These are phyloP conservation scores for Chinchilla lanigera DNA, from an alignment of 2,113 vertebrate genomes.

Conservation along the genomic window DNA sequence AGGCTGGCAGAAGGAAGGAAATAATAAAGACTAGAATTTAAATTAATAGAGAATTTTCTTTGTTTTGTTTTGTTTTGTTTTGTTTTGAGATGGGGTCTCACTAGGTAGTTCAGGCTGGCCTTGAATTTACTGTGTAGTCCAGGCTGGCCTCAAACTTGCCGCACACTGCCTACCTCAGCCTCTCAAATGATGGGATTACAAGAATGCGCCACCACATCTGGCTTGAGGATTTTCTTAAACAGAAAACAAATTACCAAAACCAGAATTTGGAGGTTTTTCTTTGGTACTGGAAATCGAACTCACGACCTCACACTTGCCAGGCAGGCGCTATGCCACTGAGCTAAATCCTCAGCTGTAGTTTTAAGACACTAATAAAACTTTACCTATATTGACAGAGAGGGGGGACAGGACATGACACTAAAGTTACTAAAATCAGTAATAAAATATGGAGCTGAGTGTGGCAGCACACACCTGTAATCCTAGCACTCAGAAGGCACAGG, in stretches of 20 bases:
- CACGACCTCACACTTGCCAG: no score
- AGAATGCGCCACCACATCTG: neutral
- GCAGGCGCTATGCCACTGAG: no score
- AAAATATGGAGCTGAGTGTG: neutral
- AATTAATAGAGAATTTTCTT: neutral
- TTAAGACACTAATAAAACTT: neutral
- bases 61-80: neutral
- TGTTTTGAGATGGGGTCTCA: neutral
- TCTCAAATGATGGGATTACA: neutral
- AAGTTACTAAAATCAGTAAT: neutral
- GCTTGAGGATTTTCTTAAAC: neutral
- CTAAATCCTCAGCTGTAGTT: no score
- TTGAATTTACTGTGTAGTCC: no score
- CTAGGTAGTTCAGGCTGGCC: neutral
- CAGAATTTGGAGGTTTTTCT: neutral
- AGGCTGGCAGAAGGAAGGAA: neutral
- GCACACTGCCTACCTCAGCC: neutral
- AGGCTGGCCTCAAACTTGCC: neutral
- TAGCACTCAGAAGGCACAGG: neutral
- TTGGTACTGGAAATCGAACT: no score
- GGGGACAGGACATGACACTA: neutral
- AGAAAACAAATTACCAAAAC: neutral
- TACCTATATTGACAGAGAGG: neutral
- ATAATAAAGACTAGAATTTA: neutral
- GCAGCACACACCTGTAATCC: neutral